These are phyloP conservation scores for Donacobius atricapilla DNA, from an alignment of 2,113 vertebrate species.

Conservation along the genomic window DNA sequence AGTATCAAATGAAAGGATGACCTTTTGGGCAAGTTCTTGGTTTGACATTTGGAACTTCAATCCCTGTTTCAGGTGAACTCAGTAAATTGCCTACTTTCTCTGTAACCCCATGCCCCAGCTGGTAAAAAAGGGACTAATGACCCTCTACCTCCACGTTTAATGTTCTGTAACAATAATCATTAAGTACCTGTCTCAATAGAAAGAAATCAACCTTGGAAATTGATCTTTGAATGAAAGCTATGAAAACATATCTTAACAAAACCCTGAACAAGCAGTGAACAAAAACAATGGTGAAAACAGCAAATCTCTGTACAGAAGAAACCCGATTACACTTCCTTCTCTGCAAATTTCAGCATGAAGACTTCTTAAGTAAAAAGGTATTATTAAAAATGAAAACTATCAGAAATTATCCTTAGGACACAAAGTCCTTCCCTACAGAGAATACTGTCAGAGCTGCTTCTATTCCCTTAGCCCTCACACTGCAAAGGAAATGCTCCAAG, in stretches of 20 bases:
- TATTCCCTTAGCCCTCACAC: not conserved
- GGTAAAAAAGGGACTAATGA: not conserved
- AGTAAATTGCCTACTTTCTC: not conserved
- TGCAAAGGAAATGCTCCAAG: not conserved
- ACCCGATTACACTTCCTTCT: not conserved
- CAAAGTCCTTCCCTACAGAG: not conserved
- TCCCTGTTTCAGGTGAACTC: not conserved
- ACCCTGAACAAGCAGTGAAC: not conserved
- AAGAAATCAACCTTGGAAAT: not conserved
- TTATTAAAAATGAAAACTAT: not conserved
- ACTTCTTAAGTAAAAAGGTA: not conserved
- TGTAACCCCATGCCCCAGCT: not conserved
- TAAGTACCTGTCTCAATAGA: not conserved
- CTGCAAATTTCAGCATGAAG: not conserved
- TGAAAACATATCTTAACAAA: not conserved
- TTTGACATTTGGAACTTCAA: constrained; percentile 40
- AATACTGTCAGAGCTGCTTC: not conserved
- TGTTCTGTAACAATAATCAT: not conserved
- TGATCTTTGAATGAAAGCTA: not conserved
- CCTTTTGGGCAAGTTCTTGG: constrained; percentile 11
- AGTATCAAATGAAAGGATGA: constrained; percentile 7
- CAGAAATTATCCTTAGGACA: not conserved
- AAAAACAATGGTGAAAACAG: not conserved
- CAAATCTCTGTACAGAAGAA: not conserved
- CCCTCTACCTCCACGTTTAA: not conserved